Base-by-base conservation (phyloP, 2,797 vertebrate genomes). In the Pipistrellus pygmaeus region DNA sequence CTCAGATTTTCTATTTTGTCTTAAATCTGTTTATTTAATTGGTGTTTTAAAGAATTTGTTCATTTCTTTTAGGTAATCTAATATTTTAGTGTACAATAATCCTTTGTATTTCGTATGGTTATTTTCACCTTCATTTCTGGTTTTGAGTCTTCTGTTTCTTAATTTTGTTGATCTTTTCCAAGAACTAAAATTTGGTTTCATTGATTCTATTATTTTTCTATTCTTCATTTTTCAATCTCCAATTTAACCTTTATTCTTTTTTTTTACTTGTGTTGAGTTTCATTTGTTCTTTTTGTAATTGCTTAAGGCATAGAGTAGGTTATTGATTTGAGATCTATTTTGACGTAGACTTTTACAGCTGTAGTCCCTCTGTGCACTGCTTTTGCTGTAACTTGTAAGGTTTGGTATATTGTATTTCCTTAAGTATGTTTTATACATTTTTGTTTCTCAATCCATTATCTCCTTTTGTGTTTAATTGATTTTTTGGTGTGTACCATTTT, bases 241-340 rank as follows among this genome's bases (percentile, higher is more conserved):
- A 80, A 10, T 76, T 20, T 38, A 78, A 44, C 32, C 17, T 57
- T 78, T 78, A 72, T 91, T 82, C 51, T 73, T 57, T 90, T 21
- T 88, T 88, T 64, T 48, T 72, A n/a, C 38, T 76, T 69, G 48
- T 11, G 44, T 91, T 80, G 23, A 35, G 41, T 90, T 92, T 83
- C 30, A 14, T 78, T 83, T 83, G 14, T 77, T 94, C 25, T 64
- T 68, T 57, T 81, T 71, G 20, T 76, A 75, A 27, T 60, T 91
- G 15, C 23, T 66, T 81, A 75, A 73, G 25, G 25, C 30, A 32
- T 64, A 84, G 77, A 80, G 55, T 87, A 66, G 15, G 60, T 66
- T 87, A 91, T 91, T 82, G 88, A 86, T 80, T 91, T 81, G n/a
- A 86, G 64, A 41, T 82, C 60, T 85, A 60, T 87, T 85, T 66